Evolutionary conservation across 2,113 vertebrate genomes (phyloP), one percentile per base, ranked within the genome.

Genomic region (Chloropsis cyanopogon): DNA sequence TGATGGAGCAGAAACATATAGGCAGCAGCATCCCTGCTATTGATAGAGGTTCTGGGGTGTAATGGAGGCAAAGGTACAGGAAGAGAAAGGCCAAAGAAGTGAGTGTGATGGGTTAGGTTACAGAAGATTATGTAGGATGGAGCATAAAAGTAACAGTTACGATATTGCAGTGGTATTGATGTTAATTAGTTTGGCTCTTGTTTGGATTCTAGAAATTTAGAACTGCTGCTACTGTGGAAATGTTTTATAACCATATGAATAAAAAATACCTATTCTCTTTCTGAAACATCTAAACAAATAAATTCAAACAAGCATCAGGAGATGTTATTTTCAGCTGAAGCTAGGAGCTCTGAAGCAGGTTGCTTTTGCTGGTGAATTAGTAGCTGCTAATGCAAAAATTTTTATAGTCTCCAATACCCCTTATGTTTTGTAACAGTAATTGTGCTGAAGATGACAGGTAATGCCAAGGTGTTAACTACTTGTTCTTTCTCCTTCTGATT

Each of bases 341-440:
- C 24, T n/a, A 81, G 57, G 21, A 84, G 24, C 28, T 90, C 46
- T 61, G 44, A 75, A 86, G 12, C 18, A 80, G 82, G 41, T 56
- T 64, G 9, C 41, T 91, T 71, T 75, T 54, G 39, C 49, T 76
- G 52, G 23, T 84, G 61, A 75, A 89, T 86, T 79, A 92, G 28
- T 64, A 91, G n/a, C 28, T 4, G 2, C 21, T 79, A 71, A 86
- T 78, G 12, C 68, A 84, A 93, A 81, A 91, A 68, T 53, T 54
- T 56, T 66, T 77, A 56, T 17, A 11, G 37, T 60, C n/a, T 86
- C 56, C 25, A 54, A 57, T 53, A 39, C 14, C 60, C 63, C 57
- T 82, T 49, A 52, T 90, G 61, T 75, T 92, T 76, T 87, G 8
- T 57, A 89, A 65, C 80, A 92, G 72, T 84, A 94, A 71, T 82